Conservation (phyloP, 2,888 invertebrate species). For the Xestia sexstrigata region DNA sequence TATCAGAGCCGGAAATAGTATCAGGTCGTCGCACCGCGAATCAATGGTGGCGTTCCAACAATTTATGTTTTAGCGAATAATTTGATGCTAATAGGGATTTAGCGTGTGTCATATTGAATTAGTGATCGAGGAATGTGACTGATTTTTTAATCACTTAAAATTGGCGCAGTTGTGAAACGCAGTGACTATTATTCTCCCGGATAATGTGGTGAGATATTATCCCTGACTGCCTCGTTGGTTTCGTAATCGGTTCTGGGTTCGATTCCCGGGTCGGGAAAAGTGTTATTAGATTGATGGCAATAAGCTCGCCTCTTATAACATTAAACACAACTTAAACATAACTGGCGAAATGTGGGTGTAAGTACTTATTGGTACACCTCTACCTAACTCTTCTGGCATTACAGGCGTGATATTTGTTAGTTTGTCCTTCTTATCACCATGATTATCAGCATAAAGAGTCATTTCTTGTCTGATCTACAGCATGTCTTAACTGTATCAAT, state of each 20-base stretch:
- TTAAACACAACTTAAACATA: too few relatives aligned
- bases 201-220: not conserved
- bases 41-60: constrained; percentile 40
- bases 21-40: constrained; percentile 67
- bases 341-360: too few relatives aligned
- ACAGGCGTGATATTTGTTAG: too few relatives aligned
- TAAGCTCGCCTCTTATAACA: too few relatives aligned
- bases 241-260: too few relatives aligned
- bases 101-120: constrained; percentile 30
- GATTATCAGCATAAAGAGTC: not conserved
- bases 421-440: not conserved
- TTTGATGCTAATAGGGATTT: constrained; percentile 27
- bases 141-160: constrained; percentile 21
- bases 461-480: too few relatives aligned
- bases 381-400: too few relatives aligned
- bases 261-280: too few relatives aligned
- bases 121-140: not conserved
- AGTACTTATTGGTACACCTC: too few relatives aligned
- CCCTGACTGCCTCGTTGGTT: not conserved
- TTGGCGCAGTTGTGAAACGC: not conserved
- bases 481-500: not conserved
- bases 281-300: too few relatives aligned
- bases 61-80: constrained; percentile 41
- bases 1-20: constrained; percentile 70
- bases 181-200: not conserved